Evolutionary conservation across 2,888 invertebrate species (phyloP).

Genomic region (Chironomus tentans): DNA sequence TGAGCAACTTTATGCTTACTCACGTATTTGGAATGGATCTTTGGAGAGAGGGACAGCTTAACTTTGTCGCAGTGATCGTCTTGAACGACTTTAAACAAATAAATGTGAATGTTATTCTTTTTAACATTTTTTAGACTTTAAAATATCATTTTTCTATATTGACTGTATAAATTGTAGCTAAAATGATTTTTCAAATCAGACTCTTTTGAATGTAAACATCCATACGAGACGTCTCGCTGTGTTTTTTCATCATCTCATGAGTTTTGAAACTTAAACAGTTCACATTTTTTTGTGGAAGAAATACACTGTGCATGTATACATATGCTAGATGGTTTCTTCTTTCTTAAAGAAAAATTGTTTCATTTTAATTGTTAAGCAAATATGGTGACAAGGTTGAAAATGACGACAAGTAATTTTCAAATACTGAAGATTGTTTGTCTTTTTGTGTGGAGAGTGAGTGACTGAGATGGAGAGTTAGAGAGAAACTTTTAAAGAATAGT

Average conservation of each 20-base stretch:
- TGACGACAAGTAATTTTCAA: neutral
- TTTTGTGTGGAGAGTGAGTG: neutral
- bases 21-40: neutral
- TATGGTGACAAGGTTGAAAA: constrained; percentile 4
- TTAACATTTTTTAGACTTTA: neutral
- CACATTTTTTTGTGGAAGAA: neutral
- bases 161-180: neutral
- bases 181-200: neutral
- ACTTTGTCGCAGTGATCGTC: neutral
- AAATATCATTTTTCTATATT: neutral
- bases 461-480: neutral
- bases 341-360: constrained; percentile 17
- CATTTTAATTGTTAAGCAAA: constrained; percentile 23
- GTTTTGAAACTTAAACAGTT: neutral
- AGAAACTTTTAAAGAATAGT: neutral
- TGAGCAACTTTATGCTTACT: neutral
- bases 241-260: neutral
- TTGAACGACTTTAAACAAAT: too few relatives aligned
- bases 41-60: neutral
- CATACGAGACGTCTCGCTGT: neutral
- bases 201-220: neutral
- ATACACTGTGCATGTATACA: too few relatives aligned
- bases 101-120: neutral
- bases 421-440: neutral
- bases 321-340: neutral